A percentile compares a stretch with the other conserved stretches of the same genome.
Evolutionary conservation across 2,113 vertebrate genomes (phyloP).

Genomic region (Coreoperca whiteheadi): DNA sequence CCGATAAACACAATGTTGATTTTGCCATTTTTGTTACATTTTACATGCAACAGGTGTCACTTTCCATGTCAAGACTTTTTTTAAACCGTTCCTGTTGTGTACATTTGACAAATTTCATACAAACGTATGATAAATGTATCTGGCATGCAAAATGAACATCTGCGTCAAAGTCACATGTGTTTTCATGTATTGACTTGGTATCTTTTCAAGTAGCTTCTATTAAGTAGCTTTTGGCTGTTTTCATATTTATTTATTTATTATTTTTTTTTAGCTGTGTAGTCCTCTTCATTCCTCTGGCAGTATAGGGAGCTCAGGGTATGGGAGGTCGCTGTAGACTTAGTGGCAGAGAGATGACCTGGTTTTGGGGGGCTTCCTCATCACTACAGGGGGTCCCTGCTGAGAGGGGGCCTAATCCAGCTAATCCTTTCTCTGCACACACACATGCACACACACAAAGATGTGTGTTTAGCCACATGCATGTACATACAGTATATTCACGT

Average conservation of each 20-base stretch:
- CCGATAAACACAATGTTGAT: neutral
- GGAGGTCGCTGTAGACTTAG: constrained; percentile 64
- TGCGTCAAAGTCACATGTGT: neutral
- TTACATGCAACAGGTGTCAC: neutral
- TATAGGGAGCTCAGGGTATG: constrained; percentile 50
- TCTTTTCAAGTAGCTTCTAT: neutral
- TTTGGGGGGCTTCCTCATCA: constrained; percentile 77
- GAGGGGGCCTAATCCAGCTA: constrained; percentile 85
- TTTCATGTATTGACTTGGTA: neutral
- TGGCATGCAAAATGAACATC: neutral
- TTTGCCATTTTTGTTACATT: neutral
- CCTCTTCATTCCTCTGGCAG: neutral
- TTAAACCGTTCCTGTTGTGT: neutral
- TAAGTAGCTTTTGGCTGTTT: neutral
- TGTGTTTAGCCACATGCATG: constrained; percentile 39
- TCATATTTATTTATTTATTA: too few species aligned
- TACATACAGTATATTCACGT: constrained; percentile 28
- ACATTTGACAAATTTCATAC: neutral
- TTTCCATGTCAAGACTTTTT: neutral
- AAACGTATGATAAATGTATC: neutral
- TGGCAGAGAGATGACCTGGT: constrained; percentile 75
- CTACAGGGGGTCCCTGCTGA: constrained; percentile 80
- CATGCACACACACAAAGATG: constrained; percentile 45
- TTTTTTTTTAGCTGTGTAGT: neutral
- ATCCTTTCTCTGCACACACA: constrained; percentile 78